These are phyloP conservation scores for Laticauda laticaudata DNA, from an alignment of 2,113 vertebrate genomes.

Conservation along the genomic window DNA sequence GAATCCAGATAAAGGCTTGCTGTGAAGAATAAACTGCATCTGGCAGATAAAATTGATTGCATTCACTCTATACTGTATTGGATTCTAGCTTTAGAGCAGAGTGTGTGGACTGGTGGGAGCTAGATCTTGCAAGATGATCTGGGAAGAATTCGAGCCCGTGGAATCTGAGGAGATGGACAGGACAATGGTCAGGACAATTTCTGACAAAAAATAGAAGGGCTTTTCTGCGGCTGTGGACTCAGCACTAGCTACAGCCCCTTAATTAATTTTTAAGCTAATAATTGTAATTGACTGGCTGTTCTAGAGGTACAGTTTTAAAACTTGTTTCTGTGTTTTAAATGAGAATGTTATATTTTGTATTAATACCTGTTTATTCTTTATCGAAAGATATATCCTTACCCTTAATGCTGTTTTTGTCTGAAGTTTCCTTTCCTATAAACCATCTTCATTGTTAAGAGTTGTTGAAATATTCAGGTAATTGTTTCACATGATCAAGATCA, in stretches of 20 bases:
- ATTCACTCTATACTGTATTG: too few species aligned
- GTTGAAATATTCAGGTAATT: neutral
- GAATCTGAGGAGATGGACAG: neutral
- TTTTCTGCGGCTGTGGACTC: neutral
- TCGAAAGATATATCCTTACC: neutral
- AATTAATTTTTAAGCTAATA: neutral
- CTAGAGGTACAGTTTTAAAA: neutral
- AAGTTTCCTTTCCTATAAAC: neutral
- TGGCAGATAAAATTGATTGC: neutral
- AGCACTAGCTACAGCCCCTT: neutral
- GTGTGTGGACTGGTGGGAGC: neutral
- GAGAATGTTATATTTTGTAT: neutral
- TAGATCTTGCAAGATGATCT: neutral
- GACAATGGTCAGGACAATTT: neutral
- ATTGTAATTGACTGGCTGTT: neutral
- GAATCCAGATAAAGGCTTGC: neutral
- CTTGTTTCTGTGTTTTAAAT: neutral
- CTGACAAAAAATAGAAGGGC: neutral
- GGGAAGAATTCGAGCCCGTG: neutral
- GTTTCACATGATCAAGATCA: conserved; percentile 3
- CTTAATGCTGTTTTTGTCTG: conserved; percentile 1
- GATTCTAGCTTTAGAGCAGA: neutral
- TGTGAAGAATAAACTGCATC: neutral
- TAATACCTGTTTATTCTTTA: neutral
- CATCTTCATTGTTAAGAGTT: conserved; percentile 11